Evolutionary conservation across 2,888 invertebrate species (phyloP).

Genomic region (Acleris literana): DNA sequence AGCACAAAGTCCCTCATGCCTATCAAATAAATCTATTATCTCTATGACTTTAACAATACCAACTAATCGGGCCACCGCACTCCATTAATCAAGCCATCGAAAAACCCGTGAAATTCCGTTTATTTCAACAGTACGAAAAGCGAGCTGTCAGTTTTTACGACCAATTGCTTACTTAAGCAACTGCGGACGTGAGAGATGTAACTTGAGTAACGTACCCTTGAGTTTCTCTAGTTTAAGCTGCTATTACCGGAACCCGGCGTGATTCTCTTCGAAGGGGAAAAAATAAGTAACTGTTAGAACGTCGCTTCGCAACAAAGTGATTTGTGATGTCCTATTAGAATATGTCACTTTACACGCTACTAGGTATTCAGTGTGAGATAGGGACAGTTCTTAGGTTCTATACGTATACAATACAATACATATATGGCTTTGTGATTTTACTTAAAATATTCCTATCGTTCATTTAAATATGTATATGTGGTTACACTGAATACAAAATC

Average conservation of each 20-base stretch:
- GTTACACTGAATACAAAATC: too few species aligned
- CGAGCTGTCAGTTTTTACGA: slow-evolving; percentile 33
- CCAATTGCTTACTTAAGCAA: slow-evolving; percentile 36
- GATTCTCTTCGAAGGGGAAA: slow-evolving; percentile 40
- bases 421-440: too few species aligned
- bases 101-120: slow-evolving; percentile 26
- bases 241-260: slow-evolving; percentile 38
- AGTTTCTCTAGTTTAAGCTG: slow-evolving; percentile 34
- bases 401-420: too few species aligned
- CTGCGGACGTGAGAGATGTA: slow-evolving; percentile 37
- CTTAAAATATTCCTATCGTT: too few species aligned
- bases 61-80: slow-evolving; percentile 24
- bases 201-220: slow-evolving; percentile 39
- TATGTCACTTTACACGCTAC: neutral
- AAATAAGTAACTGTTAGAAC: slow-evolving; percentile 40
- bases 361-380: too few species aligned
- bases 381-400: too few species aligned
- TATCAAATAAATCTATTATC: slow-evolving; percentile 1
- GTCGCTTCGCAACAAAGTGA: slow-evolving; percentile 2
- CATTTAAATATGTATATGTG: too few species aligned
- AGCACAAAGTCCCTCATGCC: neutral
- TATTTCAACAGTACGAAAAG: slow-evolving; percentile 37
- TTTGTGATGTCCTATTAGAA: neutral
- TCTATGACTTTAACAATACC: slow-evolving; percentile 17
- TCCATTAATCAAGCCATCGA: slow-evolving; percentile 22